Base-by-base conservation (phyloP, 2,888 invertebrate species). In the Crematogaster levior region DNA sequence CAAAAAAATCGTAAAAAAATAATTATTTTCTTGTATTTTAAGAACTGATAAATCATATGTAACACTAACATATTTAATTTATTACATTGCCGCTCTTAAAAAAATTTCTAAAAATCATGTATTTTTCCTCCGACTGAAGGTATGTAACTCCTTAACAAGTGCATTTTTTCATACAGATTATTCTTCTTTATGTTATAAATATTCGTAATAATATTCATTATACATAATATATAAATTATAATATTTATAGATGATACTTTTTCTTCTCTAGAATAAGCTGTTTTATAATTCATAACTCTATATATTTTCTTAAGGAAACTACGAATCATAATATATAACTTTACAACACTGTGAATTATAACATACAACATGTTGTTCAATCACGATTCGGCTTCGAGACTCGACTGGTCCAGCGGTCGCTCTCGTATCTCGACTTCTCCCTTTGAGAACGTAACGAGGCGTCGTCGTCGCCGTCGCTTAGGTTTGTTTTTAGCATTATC, bases 401-500 rank as follows among this genome's bases (percentile, higher is more conserved):
- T 6, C 61, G 63, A 37, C 18, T 18, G 24, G 12, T 74, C 48
- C 74, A 63, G 65, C 37, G 6, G 10, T n/a, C 34, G 21, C 51
- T 51, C 37, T 40, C 40, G 27, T 21, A 27, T 53, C 75, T 53
- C 30, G 56, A 15, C 21, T 56, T 34, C 53, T 27, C 51, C 40
- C 40, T 30, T 68, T 40, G 77, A 34, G 56, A 70, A 18, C 43
- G 70, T 34, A 56, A 56, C 53, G 74, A 61, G 74, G 46, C 48
- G 34, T 43, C 37, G n/a, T n/a, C 15, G 30, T 43, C 51, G 48
- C 10, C 60, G 53, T n/a, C 43, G 21, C 56, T 58, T 79, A 68
- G 68, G 34, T 56, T 68, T 79, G 77, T 79, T 79, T 79, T 68
- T 68, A 79, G 56, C 70, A 79, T 79, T 79, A 79, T 79, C 70